Evolutionary conservation across 2,113 vertebrate genomes (phyloP).

Genomic region (Semicossyphus pulcher): DNA sequence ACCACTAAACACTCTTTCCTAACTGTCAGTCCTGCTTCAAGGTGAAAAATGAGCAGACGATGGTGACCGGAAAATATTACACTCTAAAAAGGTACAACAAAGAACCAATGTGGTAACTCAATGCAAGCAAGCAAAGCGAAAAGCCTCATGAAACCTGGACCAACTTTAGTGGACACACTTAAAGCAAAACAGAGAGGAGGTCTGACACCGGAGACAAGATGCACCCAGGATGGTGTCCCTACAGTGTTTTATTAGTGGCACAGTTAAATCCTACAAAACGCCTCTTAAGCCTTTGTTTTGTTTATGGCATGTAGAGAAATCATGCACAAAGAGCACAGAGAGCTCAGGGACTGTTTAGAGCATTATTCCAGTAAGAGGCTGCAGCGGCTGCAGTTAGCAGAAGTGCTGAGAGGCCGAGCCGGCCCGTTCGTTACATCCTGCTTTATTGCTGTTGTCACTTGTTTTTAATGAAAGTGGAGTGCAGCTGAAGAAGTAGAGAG

Average conservation of each 20-base stretch:
- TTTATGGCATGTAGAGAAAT: neutral
- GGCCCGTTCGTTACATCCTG: conserved; percentile 31
- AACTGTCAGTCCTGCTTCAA: neutral
- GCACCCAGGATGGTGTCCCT: no score
- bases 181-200: neutral
- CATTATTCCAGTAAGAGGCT: neutral
- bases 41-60: conserved; percentile 27
- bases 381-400: conserved; percentile 43
- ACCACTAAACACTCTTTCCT: conserved; percentile 15
- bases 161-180: no score
- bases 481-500: conserved; percentile 17
- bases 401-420: conserved; percentile 43
- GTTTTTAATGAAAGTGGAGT: conserved; percentile 69
- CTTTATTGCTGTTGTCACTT: conserved; percentile 70
- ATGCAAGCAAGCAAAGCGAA: no score
- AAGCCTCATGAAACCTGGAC: no score
- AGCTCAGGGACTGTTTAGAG: conserved; percentile 27
- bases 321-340: accelerated
- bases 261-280: neutral
- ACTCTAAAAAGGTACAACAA: neutral
- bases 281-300: neutral
- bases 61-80: conserved; percentile 6
- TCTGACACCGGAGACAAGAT: neutral
- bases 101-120: neutral
- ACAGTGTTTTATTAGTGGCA: neutral